These are phyloP conservation scores for Drosophila sordidula DNA, from an alignment of 2,888 invertebrate genomes.

Conservation along the genomic window DNA sequence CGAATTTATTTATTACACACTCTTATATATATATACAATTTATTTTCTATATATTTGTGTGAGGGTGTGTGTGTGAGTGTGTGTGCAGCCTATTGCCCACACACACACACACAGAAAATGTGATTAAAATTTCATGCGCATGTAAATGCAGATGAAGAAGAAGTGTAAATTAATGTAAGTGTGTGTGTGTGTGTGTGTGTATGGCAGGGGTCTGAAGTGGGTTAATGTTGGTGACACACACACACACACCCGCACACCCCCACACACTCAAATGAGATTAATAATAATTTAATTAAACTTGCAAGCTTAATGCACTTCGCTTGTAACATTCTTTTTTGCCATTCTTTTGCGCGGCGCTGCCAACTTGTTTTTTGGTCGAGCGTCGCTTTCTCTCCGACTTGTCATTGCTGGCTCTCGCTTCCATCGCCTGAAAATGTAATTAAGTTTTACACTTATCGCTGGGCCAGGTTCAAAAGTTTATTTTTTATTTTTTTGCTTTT, in stretches of 20 bases:
- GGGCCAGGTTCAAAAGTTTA: slow-evolving; percentile 13
- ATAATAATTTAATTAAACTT: slow-evolving; percentile 81
- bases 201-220: neutral
- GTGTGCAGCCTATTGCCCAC: slow-evolving; percentile 20
- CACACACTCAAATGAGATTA: slow-evolving; percentile 69
- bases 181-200: slow-evolving; percentile 11
- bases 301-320: slow-evolving; percentile 76
- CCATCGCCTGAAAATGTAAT: slow-evolving; percentile 57
- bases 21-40: neutral
- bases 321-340: slow-evolving; percentile 40
- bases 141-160: slow-evolving; percentile 43
- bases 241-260: neutral
- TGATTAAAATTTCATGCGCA: slow-evolving; percentile 57
- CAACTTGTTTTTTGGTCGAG: slow-evolving; percentile 26
- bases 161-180: slow-evolving; percentile 23
- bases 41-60: neutral
- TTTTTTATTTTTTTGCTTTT: no score
- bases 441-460: slow-evolving; percentile 72
- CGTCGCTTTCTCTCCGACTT: neutral
- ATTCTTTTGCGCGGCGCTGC: slow-evolving; percentile 24
- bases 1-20: slow-evolving; percentile 17
- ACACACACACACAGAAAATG: slow-evolving; percentile 31
- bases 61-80: slow-evolving; percentile 1
- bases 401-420: neutral
- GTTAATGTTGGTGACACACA: no score